Base-by-base conservation (phyloP, 2,113 vertebrate genomes). In the Gymnorhina tibicen region DNA sequence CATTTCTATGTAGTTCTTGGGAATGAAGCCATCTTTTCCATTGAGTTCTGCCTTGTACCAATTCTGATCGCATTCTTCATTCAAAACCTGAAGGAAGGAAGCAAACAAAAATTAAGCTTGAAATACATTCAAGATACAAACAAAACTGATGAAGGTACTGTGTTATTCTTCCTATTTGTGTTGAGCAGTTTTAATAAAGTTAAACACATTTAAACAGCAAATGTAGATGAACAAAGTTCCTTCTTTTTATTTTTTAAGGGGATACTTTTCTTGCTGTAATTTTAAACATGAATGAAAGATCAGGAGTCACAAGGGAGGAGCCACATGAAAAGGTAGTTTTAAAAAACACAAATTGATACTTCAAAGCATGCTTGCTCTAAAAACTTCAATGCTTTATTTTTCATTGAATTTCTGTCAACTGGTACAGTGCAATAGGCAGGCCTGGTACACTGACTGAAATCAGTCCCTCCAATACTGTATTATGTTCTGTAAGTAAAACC, bases 1-100 rank as follows among this genome's bases (percentile, higher is more conserved):
- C 99, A 99, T 99, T 98, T 99, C 99, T 97, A 99, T 99, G 98
- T 99, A 99, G 95, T 99, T 99, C 99, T 99, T 99, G 94, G 99
- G 99, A 93, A 99, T 99, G 98, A 99, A 99, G 97, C 99, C 99
- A 0, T 99, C 99, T 97, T 99, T 99, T 87, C 99, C 99, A 14
- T 99, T 99, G 86, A 99, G 98, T 84, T 99, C 99, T 95, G 99
- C 99, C 96, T 99, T 99, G 98, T 99, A 99, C 99, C 99, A 99
- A 94, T 99, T 99, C 96, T 99, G 98, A 97, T 99, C 98, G 16
- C 98, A 99, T 94, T 99, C 98, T 98, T 99, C 99, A 97, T 99
- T 99, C 98, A 99, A 99, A 98, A 99, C 99, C 99, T 99, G 95
- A 39, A 94, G 76, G 39, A 94, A 85, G 68, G 28, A 94, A 84